These are phyloP conservation scores for Harpagifer antarcticus DNA, from an alignment of 2,797 vertebrate species.

Conservation along the genomic window DNA sequence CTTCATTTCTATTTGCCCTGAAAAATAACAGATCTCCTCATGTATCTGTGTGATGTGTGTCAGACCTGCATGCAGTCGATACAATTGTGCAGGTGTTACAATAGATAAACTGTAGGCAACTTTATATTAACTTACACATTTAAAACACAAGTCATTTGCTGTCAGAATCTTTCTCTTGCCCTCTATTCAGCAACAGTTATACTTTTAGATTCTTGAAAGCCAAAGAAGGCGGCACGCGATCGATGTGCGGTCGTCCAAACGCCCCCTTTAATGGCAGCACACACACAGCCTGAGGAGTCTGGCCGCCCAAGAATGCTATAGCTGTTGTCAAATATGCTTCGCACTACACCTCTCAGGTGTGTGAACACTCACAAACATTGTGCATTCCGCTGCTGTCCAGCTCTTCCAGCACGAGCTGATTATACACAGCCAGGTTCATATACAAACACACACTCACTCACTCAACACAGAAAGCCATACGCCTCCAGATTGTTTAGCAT, in stretches of 20 bases:
- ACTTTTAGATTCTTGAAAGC: too few species aligned
- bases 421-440: conserved; percentile 56
- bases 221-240: too few species aligned
- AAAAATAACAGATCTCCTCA: too few species aligned
- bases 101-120: neutral
- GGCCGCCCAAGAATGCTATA: neutral
- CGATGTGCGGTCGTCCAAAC: neutral
- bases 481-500: conserved; percentile 74
- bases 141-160: too few species aligned
- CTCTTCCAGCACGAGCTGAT: conserved; percentile 44
- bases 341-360: neutral
- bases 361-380: neutral
- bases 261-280: neutral
- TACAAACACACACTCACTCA: neutral
- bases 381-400: conserved; percentile 14
- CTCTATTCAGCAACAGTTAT: too few species aligned
- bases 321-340: neutral
- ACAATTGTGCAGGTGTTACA: too few species aligned
- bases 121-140: too few species aligned
- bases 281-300: neutral
- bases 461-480: conserved; percentile 30
- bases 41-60: neutral
- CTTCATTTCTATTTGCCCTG: neutral
- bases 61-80: too few species aligned
- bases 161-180: too few species aligned